Conservation (phyloP, 2,113 vertebrate species). For the Leiothrix lutea region DNA sequence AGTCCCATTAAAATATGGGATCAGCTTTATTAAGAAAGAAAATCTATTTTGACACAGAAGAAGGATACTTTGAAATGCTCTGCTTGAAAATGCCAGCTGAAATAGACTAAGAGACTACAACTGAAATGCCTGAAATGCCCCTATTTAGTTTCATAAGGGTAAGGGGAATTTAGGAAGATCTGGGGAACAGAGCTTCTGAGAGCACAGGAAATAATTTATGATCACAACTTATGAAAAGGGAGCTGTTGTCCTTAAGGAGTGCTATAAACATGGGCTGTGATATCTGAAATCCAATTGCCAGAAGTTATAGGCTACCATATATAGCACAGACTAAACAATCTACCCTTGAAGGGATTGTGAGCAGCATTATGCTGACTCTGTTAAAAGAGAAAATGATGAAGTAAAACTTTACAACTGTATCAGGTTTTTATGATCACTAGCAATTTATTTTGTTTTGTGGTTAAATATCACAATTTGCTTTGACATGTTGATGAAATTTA, state of each 20-base stretch:
- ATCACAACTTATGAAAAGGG: not conserved
- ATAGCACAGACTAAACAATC: not conserved
- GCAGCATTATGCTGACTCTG: not conserved
- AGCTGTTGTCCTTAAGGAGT: not conserved
- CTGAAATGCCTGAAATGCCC: not conserved
- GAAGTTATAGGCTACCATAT: not conserved
- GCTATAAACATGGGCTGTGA: not conserved
- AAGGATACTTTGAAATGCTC: not conserved
- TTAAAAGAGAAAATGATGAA: not conserved
- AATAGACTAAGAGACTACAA: not conserved
- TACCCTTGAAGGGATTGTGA: not conserved
- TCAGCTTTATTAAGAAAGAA: not conserved
- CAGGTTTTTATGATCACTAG: not conserved
- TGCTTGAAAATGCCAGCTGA: not conserved
- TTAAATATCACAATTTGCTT: not conserved
- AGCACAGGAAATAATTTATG: not conserved
- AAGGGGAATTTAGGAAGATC: not conserved
- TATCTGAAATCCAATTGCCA: not conserved
- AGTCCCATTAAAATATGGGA: not conserved
- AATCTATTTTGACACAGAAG: not conserved
- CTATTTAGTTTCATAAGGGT: not conserved
- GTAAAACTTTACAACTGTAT: not conserved
- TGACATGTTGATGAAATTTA: not conserved
- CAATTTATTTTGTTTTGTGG: not conserved
- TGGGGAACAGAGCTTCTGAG: not conserved